These are phyloP conservation scores for Gambusia affinis DNA, from an alignment of 2,113 vertebrate genomes.

Conservation along the genomic window DNA sequence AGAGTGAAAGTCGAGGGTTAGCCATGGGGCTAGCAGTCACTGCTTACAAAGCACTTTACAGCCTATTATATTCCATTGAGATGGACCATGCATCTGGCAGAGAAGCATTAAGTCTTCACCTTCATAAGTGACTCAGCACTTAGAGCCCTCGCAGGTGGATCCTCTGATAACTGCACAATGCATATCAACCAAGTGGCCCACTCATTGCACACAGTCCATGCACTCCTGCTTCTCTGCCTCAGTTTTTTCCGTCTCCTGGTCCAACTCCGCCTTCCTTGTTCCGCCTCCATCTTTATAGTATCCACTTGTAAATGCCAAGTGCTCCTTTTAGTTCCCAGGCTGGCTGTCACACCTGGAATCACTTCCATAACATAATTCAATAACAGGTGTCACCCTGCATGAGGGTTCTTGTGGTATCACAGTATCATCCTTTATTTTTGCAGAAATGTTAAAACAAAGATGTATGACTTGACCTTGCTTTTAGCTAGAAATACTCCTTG, in stretches of 20 bases:
- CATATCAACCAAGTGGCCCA: constrained; percentile 69
- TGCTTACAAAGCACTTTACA: constrained; percentile 73
- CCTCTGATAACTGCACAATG: constrained; percentile 61
- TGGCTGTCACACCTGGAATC: too few species aligned
- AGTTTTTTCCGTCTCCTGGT: background rate
- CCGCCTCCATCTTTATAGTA: constrained; percentile 39
- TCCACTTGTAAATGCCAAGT: constrained; percentile 10
- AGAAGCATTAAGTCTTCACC: constrained; percentile 74
- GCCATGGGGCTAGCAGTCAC: constrained; percentile 65
- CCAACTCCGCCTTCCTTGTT: constrained; percentile 13
- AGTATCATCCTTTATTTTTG: background rate
- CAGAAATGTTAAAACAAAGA: background rate
- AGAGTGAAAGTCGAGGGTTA: constrained; percentile 54
- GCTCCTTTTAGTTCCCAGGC: too few species aligned
- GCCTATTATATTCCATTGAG: constrained; percentile 77
- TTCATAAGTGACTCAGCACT: constrained; percentile 75
- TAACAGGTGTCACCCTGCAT: background rate
- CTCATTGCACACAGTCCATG: constrained; percentile 49
- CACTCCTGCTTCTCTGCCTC: constrained; percentile 34
- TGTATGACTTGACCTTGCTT: background rate
- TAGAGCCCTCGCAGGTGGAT: constrained; percentile 65
- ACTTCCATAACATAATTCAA: too few species aligned
- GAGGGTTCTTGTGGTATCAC: background rate
- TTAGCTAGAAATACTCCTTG: background rate
- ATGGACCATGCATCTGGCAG: constrained; percentile 70